These are phyloP conservation scores for Kradibia gibbosae DNA, from an alignment of 1,140 invertebrate genomes.

Conservation along the genomic window DNA sequence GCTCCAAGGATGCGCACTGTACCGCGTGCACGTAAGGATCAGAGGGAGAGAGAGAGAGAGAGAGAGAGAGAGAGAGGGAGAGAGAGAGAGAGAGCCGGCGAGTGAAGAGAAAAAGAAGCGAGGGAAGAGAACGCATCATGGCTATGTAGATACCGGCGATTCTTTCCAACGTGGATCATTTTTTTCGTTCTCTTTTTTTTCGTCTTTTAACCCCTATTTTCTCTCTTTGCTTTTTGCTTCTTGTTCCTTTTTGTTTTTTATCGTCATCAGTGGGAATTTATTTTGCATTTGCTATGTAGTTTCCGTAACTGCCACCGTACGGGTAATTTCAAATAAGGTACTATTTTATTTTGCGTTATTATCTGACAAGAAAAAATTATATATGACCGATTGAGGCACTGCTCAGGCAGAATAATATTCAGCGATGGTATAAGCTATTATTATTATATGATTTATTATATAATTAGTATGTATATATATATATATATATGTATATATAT, in stretches of 20 bases:
- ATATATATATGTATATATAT: too few species aligned
- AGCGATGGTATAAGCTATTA: too few species aligned
- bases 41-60: slow-evolving; percentile 2
- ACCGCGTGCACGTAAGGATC: neutral
- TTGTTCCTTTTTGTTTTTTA: too few species aligned
- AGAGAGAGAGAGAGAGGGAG: slow-evolving; percentile 24
- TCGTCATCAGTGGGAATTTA: slow-evolving; percentile 10
- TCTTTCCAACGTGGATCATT: neutral
- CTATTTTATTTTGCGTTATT: neutral
- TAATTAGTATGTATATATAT: too few species aligned
- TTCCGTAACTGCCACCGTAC: neutral
- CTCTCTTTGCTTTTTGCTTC: too few species aligned
- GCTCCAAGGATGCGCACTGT: neutral
- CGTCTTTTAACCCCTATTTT: too few species aligned
- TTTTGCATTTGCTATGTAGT: neutral
- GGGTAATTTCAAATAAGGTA: neutral
- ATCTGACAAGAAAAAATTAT: neutral
- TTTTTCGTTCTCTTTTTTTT: neutral
- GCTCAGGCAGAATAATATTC: neutral
- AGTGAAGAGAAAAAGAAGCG: too few species aligned
- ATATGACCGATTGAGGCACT: too few species aligned
- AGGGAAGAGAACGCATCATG: neutral
- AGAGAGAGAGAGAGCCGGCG: too few species aligned
- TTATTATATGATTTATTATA: too few species aligned
- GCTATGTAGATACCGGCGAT: neutral